phyloP scores from a whole-genome alignment of 2,797 vertebrate genomes.

The Gastrophryne carolinensis region DNA sequence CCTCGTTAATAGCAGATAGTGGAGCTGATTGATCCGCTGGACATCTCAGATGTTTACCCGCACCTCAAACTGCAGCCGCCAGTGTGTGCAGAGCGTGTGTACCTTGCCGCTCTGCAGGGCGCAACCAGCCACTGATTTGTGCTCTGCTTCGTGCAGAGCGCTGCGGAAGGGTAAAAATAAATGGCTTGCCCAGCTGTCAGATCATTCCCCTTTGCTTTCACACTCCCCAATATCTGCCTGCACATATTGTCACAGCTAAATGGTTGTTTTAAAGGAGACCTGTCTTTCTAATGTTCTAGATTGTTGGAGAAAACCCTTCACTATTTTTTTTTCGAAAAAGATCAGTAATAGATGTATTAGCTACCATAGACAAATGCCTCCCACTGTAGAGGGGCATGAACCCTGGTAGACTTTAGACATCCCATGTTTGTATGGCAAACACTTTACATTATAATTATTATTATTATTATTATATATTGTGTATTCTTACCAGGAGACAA shows the following conservation, averaged over 20 bases:
- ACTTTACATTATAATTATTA: too few species aligned
- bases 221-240: not conserved
- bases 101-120: conserved; percentile 26
- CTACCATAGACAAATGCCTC: too few species aligned
- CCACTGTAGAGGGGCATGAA: too few species aligned
- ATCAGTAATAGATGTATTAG: too few species aligned
- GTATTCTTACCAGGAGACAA: too few species aligned
- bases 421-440: too few species aligned
- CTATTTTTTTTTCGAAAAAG: too few species aligned
- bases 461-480: too few species aligned
- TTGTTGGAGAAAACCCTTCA: not conserved
- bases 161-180: conserved; percentile 6
- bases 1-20: conserved; percentile 9
- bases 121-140: conserved; percentile 2
- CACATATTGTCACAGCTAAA: not conserved
- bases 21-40: conserved; percentile 17
- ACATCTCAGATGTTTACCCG: conserved; percentile 29
- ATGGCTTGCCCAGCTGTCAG: conserved; percentile 17
- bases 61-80: not conserved
- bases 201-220: not conserved
- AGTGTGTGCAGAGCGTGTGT: not conserved
- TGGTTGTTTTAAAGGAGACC: not conserved
- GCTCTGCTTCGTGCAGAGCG: not conserved
- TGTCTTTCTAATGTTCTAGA: not conserved
- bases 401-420: too few species aligned